These are phyloP conservation scores for Machaerirhynchus nigripectus DNA, from an alignment of 2,113 vertebrate genomes.

Conservation along the genomic window DNA sequence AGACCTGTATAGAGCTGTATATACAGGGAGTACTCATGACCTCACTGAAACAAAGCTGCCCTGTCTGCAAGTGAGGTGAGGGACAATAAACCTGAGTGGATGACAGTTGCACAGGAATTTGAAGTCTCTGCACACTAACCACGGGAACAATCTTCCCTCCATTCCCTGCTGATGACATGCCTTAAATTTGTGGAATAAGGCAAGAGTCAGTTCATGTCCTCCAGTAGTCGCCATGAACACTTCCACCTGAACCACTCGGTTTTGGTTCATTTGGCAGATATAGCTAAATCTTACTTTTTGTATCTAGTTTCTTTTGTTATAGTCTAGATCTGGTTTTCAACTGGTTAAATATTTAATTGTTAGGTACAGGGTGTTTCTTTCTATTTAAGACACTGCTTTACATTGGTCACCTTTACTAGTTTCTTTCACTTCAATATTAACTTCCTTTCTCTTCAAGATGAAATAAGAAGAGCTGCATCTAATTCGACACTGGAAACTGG, in stretches of 20 bases:
- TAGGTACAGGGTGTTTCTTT: not conserved
- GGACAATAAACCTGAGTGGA: not conserved
- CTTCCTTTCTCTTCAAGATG: constrained; percentile 74
- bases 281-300: not conserved
- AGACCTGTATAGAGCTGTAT: not conserved
- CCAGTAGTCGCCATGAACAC: not conserved
- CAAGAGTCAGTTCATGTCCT: not conserved
- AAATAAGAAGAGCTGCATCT: constrained; percentile 80
- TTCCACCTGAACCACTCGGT: not conserved
- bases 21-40: not conserved
- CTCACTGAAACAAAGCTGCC: not conserved
- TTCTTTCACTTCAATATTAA: not conserved
- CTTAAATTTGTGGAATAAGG: not conserved
- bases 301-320: not conserved
- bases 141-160: not conserved
- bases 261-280: not conserved
- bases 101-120: not conserved
- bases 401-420: not conserved
- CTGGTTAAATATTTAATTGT: not conserved
- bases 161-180: not conserved
- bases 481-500: constrained; percentile 76
- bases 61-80: not conserved
- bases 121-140: not conserved
- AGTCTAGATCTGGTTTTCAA: not conserved
- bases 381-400: not conserved